Percentiles rank a stretch among this genome's conserved stretches.
These are phyloP conservation scores for Pelosia muscerda DNA, from an alignment of 2,888 invertebrate genomes.

Conservation along the genomic window DNA sequence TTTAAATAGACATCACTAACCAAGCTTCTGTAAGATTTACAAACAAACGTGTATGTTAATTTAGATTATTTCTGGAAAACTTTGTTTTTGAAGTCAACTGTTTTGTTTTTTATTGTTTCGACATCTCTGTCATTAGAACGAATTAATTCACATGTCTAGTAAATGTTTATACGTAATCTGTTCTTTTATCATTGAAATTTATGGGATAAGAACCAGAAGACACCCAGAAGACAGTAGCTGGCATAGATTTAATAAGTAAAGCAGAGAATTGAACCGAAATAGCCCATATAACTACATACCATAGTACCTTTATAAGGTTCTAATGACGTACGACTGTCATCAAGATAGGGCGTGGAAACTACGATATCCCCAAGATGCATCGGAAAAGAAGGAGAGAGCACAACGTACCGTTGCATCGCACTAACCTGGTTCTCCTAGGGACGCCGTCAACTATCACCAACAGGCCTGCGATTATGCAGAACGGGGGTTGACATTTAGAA, in stretches of 20 bases:
- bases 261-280: not conserved
- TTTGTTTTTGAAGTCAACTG: not conserved
- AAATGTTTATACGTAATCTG: not conserved
- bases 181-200: not conserved
- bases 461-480: too few species aligned
- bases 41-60: not conserved
- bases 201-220: not conserved
- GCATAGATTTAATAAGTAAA: not conserved
- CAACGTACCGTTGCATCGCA: too few species aligned
- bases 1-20: conserved; percentile 7
- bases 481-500: too few species aligned
- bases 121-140: not conserved
- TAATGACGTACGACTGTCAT: not conserved
- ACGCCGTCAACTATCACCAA: too few species aligned
- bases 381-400: too few species aligned
- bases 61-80: not conserved
- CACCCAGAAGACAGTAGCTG: not conserved
- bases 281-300: too few species aligned
- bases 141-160: not conserved
- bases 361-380: too few species aligned
- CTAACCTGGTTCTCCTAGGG: too few species aligned
- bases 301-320: too few species aligned
- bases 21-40: not conserved
- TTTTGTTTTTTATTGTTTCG: conserved; percentile 2
- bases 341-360: too few species aligned